These are phyloP conservation scores for Agrotis ipsilon DNA, from an alignment of 2,888 invertebrate species.

Conservation along the genomic window DNA sequence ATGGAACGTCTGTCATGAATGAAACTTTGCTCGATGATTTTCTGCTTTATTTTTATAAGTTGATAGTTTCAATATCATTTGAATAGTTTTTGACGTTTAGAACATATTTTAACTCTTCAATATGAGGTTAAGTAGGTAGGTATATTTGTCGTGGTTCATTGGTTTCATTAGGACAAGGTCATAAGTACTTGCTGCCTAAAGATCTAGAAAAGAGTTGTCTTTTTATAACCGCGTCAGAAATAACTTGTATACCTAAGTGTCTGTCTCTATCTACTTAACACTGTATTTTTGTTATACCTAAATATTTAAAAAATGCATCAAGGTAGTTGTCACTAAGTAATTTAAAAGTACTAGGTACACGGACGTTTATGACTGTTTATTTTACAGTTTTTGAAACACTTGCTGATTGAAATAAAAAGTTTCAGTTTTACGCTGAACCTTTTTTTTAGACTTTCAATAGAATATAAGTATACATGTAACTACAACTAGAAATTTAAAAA, in stretches of 20 bases:
- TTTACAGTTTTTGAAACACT: not conserved
- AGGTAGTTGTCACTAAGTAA: too few species aligned
- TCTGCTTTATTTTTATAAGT: not conserved
- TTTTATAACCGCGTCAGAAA: conserved; percentile 61
- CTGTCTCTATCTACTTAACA: not conserved
- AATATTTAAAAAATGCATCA: not conserved
- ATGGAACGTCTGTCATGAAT: conserved; percentile 33
- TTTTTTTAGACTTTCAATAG: too few species aligned
- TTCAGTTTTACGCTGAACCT: too few species aligned
- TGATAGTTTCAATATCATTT: not conserved
- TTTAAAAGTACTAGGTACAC: too few species aligned
- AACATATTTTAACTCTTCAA: not conserved
- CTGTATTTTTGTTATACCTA: conserved; percentile 2
- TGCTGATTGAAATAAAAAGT: too few species aligned
- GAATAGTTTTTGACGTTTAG: not conserved
- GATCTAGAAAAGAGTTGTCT: conserved; percentile 41
- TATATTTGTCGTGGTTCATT: conserved; percentile 40
- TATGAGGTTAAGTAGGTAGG: not conserved
- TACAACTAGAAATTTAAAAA: too few species aligned
- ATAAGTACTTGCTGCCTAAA: conserved; percentile 40
- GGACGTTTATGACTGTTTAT: not conserved
- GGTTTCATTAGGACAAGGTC: conserved; percentile 61
- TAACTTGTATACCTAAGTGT: conserved; percentile 35
- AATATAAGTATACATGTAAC: too few species aligned
- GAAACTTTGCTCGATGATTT: conserved; percentile 32